phyloP scores from a whole-genome alignment of 2,113 vertebrate genomes.

The Ardeotis arabs region DNA sequence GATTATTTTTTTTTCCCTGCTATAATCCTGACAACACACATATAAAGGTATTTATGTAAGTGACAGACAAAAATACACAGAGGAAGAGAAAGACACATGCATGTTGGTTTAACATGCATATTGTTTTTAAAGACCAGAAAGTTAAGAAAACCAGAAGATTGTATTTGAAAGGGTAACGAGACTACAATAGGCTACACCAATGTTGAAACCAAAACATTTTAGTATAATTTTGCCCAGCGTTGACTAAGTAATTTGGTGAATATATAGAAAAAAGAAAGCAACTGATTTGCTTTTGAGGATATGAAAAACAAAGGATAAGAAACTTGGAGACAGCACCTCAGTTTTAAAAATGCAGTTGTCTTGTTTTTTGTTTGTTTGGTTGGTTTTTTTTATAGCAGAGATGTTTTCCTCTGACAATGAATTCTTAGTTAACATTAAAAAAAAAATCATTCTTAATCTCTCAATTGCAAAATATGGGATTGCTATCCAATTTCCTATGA shows the following conservation, averaged over 20 bases:
- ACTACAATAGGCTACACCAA: neutral
- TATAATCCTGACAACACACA: neutral
- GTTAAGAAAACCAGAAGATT: neutral
- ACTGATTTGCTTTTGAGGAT: neutral
- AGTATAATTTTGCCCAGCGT: neutral
- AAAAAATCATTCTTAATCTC: conserved; percentile 48
- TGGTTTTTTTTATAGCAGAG: neutral
- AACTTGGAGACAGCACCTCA: neutral
- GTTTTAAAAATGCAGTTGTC: neutral
- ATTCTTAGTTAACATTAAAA: conserved; percentile 10
- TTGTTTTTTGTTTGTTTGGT: too few species aligned
- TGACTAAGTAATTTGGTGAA: neutral
- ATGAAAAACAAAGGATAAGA: neutral
- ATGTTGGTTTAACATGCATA: neutral
- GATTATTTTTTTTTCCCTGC: neutral
- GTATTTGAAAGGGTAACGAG: neutral
- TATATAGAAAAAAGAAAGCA: neutral
- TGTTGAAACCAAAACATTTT: neutral
- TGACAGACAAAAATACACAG: neutral
- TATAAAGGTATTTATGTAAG: fast-evolving
- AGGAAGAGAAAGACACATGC: neutral
- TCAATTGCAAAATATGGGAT: conserved; percentile 29
- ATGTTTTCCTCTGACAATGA: neutral
- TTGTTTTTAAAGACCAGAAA: neutral
- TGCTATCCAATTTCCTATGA: conserved; percentile 18